phyloP scores from a whole-genome alignment of 2,888 invertebrate species.

The Macrosoma leucophasiata region DNA sequence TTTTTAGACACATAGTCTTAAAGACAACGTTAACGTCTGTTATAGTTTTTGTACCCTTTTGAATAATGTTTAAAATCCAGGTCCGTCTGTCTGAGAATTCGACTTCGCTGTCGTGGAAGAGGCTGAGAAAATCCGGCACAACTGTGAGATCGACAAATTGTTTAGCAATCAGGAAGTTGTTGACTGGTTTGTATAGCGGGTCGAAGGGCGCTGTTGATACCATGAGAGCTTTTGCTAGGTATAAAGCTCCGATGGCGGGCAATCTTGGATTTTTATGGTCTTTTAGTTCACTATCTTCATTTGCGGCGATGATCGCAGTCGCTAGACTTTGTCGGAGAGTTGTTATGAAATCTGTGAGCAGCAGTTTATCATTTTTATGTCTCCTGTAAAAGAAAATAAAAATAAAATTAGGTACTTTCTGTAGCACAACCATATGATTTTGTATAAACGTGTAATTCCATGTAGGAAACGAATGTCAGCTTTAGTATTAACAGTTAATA shows the following conservation, averaged over 20 bases:
- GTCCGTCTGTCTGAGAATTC: constrained; percentile 79
- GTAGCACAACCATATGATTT: constrained; percentile 1
- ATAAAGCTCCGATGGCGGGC: constrained; percentile 78
- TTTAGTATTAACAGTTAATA: too few relatives aligned
- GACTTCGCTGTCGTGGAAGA: constrained; percentile 87
- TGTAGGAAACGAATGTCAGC: too few relatives aligned
- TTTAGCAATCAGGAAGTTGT: constrained; percentile 86
- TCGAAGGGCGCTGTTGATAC: constrained; percentile 84
- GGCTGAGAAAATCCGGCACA: constrained; percentile 91
- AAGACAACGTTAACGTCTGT: constrained; percentile 84
- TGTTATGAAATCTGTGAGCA: constrained; percentile 81
- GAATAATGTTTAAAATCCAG: constrained; percentile 87
- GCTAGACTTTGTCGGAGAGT: constrained; percentile 79
- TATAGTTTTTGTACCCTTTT: constrained; percentile 84
- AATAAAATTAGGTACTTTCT: constrained; percentile 5
- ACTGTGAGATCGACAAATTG: constrained; percentile 83
- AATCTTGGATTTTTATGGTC: constrained; percentile 60
- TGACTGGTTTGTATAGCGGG: constrained; percentile 85
- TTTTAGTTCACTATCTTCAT: constrained; percentile 25
- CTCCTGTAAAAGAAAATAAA: constrained; percentile 43
- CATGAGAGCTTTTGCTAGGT: constrained; percentile 81
- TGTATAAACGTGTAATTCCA: too few relatives aligned
- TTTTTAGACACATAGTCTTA: constrained; percentile 84
- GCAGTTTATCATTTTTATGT: constrained; percentile 78
- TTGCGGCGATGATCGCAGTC: constrained; percentile 37